Base-by-base conservation (phyloP, 2,113 vertebrate species). In the Paradisaea rubra region DNA sequence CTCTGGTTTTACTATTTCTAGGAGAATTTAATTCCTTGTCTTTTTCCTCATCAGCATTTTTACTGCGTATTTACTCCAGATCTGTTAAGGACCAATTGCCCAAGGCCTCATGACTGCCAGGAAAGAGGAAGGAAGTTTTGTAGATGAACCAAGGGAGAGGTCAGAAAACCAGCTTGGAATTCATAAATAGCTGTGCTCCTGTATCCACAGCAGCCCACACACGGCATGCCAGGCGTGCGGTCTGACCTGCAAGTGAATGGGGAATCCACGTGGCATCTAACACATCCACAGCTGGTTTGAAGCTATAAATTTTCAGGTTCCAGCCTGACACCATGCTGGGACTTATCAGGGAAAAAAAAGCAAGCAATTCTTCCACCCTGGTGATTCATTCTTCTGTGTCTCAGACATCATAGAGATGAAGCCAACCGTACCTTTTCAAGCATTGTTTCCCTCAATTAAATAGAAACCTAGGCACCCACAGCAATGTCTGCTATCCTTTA, bases 401-500 rank as follows among this genome's bases (percentile, higher is more conserved):
- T 95, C 61, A 94, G 71, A 79, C 42, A 68, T 91, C 88, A 86
- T 33, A 91, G 68, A 71, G 77, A 54, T 83, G 49, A 96, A 95
- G 69, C 45, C 73, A 79, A 37, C 18, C 0, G 0, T 80, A 88
- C 30, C 35, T 82, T 94, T 91, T 74, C 71, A 92, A 93, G 42
- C 28, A 47, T 84, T 89, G 90, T 81, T 54, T 89, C 78, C 69
- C 41, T 88, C 92, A 93, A 77, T 90, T 90, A 86, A 95, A 95
- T 74, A 72, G 27, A 93, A 73, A 82, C 25, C 44, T 64, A 74
- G 49, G 53, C 85, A 86, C 18, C 42, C n/a, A 73, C 39, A 69
- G 74, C n/a, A 85, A 83, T 57, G 60, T 73, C 24, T 86, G 31
- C 54, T 50, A n/a, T 57, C 45, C 49, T 86, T 76, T 73, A 81